phyloP scores from a whole-genome alignment of 2,113 vertebrate genomes.

The Platycercus adscitus region DNA sequence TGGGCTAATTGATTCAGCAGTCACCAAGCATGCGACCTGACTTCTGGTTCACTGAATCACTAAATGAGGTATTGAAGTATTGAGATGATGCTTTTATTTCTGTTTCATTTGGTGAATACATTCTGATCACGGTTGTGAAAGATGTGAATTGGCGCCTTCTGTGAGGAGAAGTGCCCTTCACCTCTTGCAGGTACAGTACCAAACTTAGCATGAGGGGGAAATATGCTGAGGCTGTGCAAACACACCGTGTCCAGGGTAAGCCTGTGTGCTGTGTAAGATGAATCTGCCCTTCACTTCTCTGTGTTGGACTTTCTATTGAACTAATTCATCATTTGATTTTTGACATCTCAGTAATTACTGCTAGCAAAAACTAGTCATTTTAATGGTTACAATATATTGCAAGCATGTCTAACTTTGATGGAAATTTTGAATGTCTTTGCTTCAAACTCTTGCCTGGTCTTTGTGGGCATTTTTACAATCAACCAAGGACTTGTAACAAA shows the following conservation, averaged over 20 bases:
- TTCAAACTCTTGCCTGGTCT: background rate
- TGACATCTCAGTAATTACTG: slow-evolving; percentile 38
- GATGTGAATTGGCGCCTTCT: background rate
- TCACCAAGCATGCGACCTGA: background rate
- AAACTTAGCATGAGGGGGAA: rapidly evolving
- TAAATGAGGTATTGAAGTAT: background rate
- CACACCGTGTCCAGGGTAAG: rapidly evolving
- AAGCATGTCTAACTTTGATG: slow-evolving; percentile 7
- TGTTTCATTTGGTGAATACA: background rate
- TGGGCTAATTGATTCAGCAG: slow-evolving; percentile 1
- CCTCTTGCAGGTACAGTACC: background rate
- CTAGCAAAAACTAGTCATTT: background rate
- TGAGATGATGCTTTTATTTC: background rate
- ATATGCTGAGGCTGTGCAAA: background rate
- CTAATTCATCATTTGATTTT: slow-evolving; percentile 22
- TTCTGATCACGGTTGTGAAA: background rate
- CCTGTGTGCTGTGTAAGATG: background rate
- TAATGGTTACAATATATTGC: background rate
- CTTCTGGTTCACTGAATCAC: background rate
- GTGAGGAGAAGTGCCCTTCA: background rate
- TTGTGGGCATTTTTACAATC: background rate
- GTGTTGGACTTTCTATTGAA: background rate
- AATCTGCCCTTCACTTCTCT: background rate
- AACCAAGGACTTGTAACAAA: background rate
- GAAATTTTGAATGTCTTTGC: slow-evolving; percentile 4